Evolutionary conservation across 2,888 invertebrate species (phyloP).

Genomic region (Drosophila mimetica): DNA sequence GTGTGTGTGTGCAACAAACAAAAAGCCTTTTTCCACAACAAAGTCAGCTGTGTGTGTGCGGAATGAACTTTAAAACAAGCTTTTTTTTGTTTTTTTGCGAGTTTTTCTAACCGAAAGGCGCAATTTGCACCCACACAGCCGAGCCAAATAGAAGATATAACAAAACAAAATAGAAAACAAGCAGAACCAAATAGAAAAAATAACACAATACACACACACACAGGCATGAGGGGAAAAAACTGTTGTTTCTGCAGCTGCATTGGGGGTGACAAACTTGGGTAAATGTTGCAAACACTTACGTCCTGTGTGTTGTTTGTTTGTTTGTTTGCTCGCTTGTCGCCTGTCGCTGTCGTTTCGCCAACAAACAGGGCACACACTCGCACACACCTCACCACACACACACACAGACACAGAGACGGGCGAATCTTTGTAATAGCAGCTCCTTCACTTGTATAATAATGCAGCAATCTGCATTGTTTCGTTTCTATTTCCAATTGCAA

Average conservation of each 20-base stretch:
- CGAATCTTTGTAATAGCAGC: slow-evolving; percentile 33
- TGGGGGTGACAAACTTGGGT: slow-evolving; percentile 22
- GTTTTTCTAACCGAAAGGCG: slow-evolving; percentile 37
- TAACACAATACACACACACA: slow-evolving; percentile 28
- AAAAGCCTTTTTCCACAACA: slow-evolving; percentile 38
- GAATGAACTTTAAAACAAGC: slow-evolving; percentile 32
- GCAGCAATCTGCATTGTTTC: slow-evolving; percentile 37
- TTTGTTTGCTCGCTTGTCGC: slow-evolving; percentile 9
- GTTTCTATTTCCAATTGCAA: slow-evolving; percentile 32
- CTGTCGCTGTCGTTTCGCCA: slow-evolving; percentile 7
- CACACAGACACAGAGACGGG: slow-evolving; percentile 12
- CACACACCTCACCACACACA: slow-evolving; percentile 13
- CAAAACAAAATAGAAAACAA: slow-evolving; percentile 33
- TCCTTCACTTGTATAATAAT: slow-evolving; percentile 38
- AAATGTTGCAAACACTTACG: slow-evolving; percentile 40
- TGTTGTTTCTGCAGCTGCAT: slow-evolving; percentile 36
- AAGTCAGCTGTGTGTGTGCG: slow-evolving; percentile 50
- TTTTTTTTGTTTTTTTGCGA: slow-evolving; percentile 8
- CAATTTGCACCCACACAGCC: slow-evolving; percentile 16
- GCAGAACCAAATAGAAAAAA: slow-evolving; percentile 29
- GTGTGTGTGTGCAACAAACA: slow-evolving; percentile 33
- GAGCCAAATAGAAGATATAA: slow-evolving; percentile 19
- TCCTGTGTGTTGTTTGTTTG: slow-evolving; percentile 23
- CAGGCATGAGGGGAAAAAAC: background rate
- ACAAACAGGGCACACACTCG: slow-evolving; percentile 6